These are phyloP conservation scores for Priocnemis perturbator DNA, from an alignment of 2,888 invertebrate species.

Conservation along the genomic window DNA sequence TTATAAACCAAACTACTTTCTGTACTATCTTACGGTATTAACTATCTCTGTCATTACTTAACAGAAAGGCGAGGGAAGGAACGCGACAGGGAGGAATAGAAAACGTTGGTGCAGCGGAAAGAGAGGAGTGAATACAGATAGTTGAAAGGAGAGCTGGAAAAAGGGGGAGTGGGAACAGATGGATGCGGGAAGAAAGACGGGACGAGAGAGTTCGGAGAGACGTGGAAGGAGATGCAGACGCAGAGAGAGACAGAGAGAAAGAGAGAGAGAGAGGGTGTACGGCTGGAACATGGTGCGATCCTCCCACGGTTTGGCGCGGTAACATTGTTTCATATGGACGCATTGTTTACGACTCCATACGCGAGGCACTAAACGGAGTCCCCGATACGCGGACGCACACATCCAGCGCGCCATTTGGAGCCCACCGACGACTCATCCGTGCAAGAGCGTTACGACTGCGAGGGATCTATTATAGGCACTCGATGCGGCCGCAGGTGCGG, in stretches of 20 bases:
- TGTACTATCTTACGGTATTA: no score
- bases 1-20: no score
- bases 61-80: no score
- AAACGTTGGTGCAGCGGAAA: no score
- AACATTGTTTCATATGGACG: slow-evolving; percentile 50
- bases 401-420: slow-evolving; percentile 35
- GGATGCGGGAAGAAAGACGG: background rate
- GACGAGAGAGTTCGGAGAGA: background rate
- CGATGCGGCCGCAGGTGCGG: no score
- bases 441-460: slow-evolving; percentile 32
- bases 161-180: no score
- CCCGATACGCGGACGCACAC: slow-evolving; percentile 27
- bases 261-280: slow-evolving; percentile 13
- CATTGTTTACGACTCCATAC: slow-evolving; percentile 55
- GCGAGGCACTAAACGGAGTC: slow-evolving; percentile 45
- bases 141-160: no score
- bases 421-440: slow-evolving; percentile 31
- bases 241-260: slow-evolving; percentile 8
- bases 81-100: no score
- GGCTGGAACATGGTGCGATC: slow-evolving; percentile 31
- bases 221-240: background rate
- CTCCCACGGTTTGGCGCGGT: slow-evolving; percentile 39
- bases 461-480: slow-evolving; percentile 1
- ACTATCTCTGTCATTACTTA: no score
- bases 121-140: no score